Evolutionary conservation across 2,113 vertebrate species (phyloP).

Genomic region (Catagonus wagneri): DNA sequence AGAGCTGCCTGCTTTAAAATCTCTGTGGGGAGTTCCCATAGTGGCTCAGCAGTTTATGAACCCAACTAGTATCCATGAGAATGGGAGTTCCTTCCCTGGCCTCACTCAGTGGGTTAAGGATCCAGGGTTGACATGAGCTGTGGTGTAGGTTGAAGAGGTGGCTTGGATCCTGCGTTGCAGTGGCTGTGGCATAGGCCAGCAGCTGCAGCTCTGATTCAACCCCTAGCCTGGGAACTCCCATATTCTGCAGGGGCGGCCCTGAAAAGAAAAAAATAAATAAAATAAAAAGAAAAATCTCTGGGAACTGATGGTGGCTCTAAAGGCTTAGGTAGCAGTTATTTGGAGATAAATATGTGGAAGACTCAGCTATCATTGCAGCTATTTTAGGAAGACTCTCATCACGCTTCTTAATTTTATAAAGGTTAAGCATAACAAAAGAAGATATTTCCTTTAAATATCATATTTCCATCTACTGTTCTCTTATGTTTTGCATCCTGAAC

Average conservation of each 20-base stretch:
- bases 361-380: background rate
- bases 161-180: too few relatives aligned
- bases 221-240: too few relatives aligned
- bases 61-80: too few relatives aligned
- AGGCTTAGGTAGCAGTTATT: background rate
- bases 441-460: background rate
- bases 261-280: too few relatives aligned
- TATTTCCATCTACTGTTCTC: background rate
- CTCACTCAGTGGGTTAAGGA: too few relatives aligned
- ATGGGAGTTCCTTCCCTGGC: too few relatives aligned
- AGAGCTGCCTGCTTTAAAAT: background rate
- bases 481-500: background rate
- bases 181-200: too few relatives aligned
- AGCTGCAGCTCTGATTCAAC: too few relatives aligned
- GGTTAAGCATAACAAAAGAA: background rate
- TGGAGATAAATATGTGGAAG: background rate
- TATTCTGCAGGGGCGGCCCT: too few relatives aligned
- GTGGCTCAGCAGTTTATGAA: too few relatives aligned
- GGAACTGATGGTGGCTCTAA: background rate
- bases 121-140: too few relatives aligned
- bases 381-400: background rate
- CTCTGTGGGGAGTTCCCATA: background rate
- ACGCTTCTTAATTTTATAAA: constrained; percentile 11
- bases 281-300: background rate
- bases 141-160: too few relatives aligned